A percentile compares a stretch with the other conserved stretches of the same genome.
phyloP scores from a whole-genome alignment of 2,888 invertebrate species.

The Anthrax anthrax region DNA sequence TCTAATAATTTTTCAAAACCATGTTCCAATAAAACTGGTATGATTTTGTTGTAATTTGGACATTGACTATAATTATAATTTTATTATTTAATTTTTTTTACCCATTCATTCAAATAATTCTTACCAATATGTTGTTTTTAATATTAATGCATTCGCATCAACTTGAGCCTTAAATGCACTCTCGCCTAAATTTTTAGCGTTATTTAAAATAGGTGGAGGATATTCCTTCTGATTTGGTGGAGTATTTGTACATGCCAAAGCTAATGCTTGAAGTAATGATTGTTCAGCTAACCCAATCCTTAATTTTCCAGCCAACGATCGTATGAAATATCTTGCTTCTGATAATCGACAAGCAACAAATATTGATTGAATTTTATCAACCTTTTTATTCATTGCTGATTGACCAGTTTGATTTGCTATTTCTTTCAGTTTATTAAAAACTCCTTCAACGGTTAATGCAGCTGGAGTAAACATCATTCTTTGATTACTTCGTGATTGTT shows the following conservation, averaged over 20 bases:
- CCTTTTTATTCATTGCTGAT: conserved; percentile 66
- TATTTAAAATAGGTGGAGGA: conserved; percentile 48
- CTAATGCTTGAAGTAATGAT: conserved; percentile 81
- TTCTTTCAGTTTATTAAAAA: conserved; percentile 72
- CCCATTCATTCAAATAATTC: conserved; percentile 9
- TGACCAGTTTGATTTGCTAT: conserved; percentile 76
- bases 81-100: not conserved
- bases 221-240: conserved; percentile 51
- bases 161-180: conserved; percentile 60
- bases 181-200: conserved; percentile 43
- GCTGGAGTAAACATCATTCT: conserved; percentile 77
- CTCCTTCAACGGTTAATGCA: conserved; percentile 54
- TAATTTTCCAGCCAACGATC: conserved; percentile 85
- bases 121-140: conserved; percentile 90
- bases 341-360: conserved; percentile 81
- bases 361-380: conserved; percentile 78
- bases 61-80: conserved; percentile 53
- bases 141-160: conserved; percentile 55
- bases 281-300: conserved; percentile 95
- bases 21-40: conserved; percentile 61
- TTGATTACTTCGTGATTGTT: conserved; percentile 70
- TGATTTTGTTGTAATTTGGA: conserved; percentile 78
- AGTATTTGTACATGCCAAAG: conserved; percentile 66
- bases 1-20: conserved; percentile 61
- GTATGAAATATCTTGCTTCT: conserved; percentile 79